These are phyloP conservation scores for Apotomis turbidana DNA, from an alignment of 2,888 invertebrate species.

Conservation along the genomic window DNA sequence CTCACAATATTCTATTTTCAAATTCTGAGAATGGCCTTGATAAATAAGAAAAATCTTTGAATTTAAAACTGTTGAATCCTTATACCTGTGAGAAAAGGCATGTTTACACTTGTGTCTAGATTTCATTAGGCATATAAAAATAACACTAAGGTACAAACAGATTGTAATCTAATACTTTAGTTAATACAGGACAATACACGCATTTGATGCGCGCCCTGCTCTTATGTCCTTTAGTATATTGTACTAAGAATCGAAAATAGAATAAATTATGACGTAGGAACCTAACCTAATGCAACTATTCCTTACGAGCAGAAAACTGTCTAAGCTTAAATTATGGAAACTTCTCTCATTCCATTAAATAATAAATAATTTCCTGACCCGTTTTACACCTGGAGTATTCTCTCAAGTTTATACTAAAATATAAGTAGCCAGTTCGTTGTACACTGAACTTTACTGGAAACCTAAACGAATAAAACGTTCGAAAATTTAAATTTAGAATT, in stretches of 20 bases:
- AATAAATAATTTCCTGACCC: not conserved
- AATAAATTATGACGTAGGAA: too few species aligned
- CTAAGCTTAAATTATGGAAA: too few species aligned
- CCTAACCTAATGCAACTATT: too few species aligned
- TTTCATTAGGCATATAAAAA: too few species aligned
- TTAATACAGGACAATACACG: too few species aligned
- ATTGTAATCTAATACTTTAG: too few species aligned
- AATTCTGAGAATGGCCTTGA: constrained; percentile 15
- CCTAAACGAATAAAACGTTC: constrained; percentile 16
- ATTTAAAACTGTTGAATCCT: constrained; percentile 9
- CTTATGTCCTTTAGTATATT: too few species aligned
- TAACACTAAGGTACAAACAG: too few species aligned
- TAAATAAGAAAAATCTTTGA: constrained; percentile 29
- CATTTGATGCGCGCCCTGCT: too few species aligned
- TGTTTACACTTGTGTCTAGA: constrained; percentile 11
- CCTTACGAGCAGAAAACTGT: too few species aligned
- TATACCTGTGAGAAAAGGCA: constrained; percentile 27
- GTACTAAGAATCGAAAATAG: too few species aligned
- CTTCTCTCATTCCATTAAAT: too few species aligned
- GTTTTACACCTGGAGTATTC: not conserved
- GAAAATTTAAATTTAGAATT: constrained; percentile 32
- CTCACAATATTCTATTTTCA: constrained; percentile 19
- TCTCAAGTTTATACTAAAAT: not conserved
- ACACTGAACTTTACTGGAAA: constrained; percentile 8
- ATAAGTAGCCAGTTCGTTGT: not conserved